A percentile compares a stretch with the other conserved stretches of the same genome.
phyloP scores from a whole-genome alignment of 37 sponge, comb jelly and placozoan genomes.

The Oopsacas minuta region DNA sequence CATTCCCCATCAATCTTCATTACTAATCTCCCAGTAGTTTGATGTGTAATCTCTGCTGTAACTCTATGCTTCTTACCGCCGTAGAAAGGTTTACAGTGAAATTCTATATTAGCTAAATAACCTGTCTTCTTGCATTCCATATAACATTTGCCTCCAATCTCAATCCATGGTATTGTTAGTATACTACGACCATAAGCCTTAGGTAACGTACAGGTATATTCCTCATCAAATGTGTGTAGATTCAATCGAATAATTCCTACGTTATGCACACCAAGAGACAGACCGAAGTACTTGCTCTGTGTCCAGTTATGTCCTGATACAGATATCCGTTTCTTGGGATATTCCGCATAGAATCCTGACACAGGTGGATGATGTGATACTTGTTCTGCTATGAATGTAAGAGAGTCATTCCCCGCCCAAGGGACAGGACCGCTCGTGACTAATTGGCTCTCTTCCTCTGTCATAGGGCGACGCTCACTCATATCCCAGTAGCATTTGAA shows the following conservation, averaged over 20 bases:
- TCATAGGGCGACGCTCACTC: conserved; percentile 23
- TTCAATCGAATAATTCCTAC: conserved; percentile 65
- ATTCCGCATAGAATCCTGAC: conserved; percentile 90
- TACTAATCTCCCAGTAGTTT: conserved; percentile 48
- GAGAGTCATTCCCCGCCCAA: conserved; percentile 45
- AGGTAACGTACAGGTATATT: conserved; percentile 64
- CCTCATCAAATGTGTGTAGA: conserved; percentile 76
- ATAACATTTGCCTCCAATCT: conserved; percentile 77
- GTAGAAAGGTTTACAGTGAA: conserved; percentile 96
- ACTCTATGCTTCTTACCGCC: conserved; percentile 76
- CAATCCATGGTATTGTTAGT: conserved; percentile 89
- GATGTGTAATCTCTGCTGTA: conserved; percentile 65
- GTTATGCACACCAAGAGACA: conserved; percentile 80
- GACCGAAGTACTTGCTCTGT: conserved; percentile 91
- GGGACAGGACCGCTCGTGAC: conserved; percentile 62
- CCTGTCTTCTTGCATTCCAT: conserved; percentile 75
- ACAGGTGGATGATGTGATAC: conserved; percentile 30
- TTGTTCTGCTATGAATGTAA: conserved; percentile 86
- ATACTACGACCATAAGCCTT: conserved; percentile 93
- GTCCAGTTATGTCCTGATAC: conserved; percentile 71
- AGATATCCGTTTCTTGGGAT: conserved; percentile 58
- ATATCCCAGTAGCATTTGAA: conserved; percentile 92
- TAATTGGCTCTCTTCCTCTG: conserved; percentile 28
- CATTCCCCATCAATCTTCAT: conserved; percentile 86
- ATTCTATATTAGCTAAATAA: conserved; percentile 68